These are phyloP conservation scores for Aphelocoma californica DNA, from an alignment of 2,797 vertebrate genomes.

Conservation along the genomic window DNA sequence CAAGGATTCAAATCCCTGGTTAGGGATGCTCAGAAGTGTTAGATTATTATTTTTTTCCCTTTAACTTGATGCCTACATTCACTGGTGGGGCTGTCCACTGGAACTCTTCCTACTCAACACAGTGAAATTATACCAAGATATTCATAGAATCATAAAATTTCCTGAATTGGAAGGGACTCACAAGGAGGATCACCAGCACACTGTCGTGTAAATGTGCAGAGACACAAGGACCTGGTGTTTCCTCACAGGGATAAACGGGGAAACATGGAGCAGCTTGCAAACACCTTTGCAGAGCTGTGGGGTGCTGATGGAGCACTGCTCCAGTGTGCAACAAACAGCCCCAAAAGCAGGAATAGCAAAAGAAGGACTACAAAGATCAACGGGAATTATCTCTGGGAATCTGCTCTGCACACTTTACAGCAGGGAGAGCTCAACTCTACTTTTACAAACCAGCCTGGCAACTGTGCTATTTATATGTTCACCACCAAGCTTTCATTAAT, in stretches of 20 bases:
- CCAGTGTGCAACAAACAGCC: neutral
- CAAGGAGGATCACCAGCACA: neutral
- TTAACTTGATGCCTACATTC: neutral
- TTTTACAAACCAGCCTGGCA: neutral
- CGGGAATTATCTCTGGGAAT: neutral
- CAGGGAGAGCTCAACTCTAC: neutral
- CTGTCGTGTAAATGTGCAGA: neutral
- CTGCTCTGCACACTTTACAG: neutral
- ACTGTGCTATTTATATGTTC: conserved; percentile 31
- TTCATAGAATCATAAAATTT: neutral
- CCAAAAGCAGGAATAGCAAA: neutral
- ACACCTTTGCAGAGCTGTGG: neutral
- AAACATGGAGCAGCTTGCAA: neutral
- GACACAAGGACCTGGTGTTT: neutral
- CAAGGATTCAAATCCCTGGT: neutral
- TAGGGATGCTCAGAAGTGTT: neutral
- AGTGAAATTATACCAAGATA: neutral
- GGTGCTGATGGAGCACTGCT: neutral
- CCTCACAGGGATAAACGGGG: neutral
- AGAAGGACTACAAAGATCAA: neutral
- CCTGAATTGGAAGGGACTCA: neutral
- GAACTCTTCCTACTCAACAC: fast-evolving
- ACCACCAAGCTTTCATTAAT: conserved; percentile 27
- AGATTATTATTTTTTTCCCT: neutral
- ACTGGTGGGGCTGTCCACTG: too few species aligned